phyloP scores from a whole-genome alignment of 2,113 vertebrate species.

The Anguilla rostrata region DNA sequence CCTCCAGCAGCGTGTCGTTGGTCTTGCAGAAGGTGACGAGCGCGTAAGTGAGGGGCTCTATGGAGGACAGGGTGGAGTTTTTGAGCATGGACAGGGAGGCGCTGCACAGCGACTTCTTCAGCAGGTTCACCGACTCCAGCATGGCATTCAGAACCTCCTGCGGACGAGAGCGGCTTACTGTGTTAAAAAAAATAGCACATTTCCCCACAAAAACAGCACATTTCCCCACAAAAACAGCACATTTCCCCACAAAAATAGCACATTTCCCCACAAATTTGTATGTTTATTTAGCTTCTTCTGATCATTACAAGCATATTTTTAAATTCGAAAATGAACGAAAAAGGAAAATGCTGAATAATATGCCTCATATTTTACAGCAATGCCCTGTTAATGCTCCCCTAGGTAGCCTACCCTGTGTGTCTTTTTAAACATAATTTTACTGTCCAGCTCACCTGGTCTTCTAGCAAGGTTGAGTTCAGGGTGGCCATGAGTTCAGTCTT shows the following conservation, averaged over 20 bases:
- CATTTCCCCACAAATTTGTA: too few species aligned
- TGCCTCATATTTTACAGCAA: too few species aligned
- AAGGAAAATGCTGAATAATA: too few species aligned
- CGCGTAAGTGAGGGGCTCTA: constrained; percentile 13
- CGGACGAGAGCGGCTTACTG: background rate
- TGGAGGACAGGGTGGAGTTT: background rate
- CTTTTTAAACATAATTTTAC: background rate
- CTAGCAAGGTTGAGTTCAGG: constrained; percentile 32
- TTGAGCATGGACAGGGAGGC: constrained; percentile 49
- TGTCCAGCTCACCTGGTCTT: constrained; percentile 55
- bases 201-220: too few species aligned
- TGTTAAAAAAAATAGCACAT: too few species aligned
- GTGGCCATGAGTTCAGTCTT: constrained; percentile 22
- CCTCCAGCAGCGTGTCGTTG: constrained; percentile 61
- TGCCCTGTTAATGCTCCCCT: too few species aligned
- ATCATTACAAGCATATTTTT: too few species aligned
- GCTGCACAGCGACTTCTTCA: constrained; percentile 60
- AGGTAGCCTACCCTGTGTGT: too few species aligned
- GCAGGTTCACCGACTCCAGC: constrained; percentile 48
- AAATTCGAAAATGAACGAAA: too few species aligned
- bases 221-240: too few species aligned
- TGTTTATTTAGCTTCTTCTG: too few species aligned
- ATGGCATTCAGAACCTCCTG: constrained; percentile 47
- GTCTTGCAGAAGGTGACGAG: constrained; percentile 59
- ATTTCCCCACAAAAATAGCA: too few species aligned